Percentiles rank a stretch among this genome's conserved stretches.
Evolutionary conservation across 1,140 invertebrate genomes (phyloP).

Genomic region (Aplysia californica): DNA sequence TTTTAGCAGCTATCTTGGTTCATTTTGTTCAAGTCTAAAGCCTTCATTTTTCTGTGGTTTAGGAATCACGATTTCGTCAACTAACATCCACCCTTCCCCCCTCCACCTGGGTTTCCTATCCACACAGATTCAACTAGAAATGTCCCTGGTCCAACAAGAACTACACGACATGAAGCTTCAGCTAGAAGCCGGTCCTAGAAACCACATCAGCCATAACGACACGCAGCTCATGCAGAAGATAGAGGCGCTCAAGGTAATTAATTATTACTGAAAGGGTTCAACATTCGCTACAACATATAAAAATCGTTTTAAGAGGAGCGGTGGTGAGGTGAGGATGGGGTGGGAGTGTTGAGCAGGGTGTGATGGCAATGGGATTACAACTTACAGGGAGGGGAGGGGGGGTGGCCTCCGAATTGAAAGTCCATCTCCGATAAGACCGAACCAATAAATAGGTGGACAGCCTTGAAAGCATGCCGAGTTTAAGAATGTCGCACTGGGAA

Average conservation of each 20-base stretch:
- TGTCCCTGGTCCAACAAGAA: slow-evolving; percentile 70
- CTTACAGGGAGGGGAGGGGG: slow-evolving; percentile 27
- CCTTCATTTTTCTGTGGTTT: neutral
- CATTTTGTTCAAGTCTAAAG: neutral
- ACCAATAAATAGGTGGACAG: neutral
- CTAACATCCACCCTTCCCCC: neutral
- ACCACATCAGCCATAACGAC: slow-evolving; percentile 48
- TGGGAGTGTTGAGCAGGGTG: slow-evolving; percentile 52
- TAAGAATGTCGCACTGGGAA: neutral
- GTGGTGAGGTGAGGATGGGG: too few relatives aligned
- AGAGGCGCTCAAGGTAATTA: slow-evolving; percentile 67
- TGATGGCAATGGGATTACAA: slow-evolving; percentile 49
- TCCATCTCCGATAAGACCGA: too few relatives aligned
- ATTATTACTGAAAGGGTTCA: slow-evolving; percentile 57
- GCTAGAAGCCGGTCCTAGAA: slow-evolving; percentile 52
- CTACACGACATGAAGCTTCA: slow-evolving; percentile 68
- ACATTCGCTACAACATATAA: slow-evolving; percentile 63
- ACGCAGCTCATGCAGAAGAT: slow-evolving; percentile 63
- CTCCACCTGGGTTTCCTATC: neutral
- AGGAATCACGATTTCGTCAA: neutral
- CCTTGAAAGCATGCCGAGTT: neutral
- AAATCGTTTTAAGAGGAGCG: too few relatives aligned
- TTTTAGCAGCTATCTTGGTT: neutral
- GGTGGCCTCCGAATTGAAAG: neutral
- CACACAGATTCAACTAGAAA: slow-evolving; percentile 69